Conservation (phyloP, 2,113 vertebrate genomes). For the Centropus bengalensis region DNA sequence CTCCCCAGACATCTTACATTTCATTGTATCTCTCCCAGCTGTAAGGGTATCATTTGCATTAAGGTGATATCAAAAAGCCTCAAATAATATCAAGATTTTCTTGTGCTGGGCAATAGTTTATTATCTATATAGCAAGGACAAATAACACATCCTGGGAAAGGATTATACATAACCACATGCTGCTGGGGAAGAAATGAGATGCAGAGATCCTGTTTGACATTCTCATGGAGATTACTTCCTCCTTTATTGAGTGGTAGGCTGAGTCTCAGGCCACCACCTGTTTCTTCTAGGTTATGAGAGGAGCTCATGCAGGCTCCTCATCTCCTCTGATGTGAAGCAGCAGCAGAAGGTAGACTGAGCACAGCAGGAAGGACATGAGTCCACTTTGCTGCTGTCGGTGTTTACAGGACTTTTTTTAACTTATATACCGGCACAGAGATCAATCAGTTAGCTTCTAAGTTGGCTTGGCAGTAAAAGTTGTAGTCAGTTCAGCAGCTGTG, state of each 20-base stretch:
- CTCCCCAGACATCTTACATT: conserved; percentile 7
- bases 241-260: not conserved
- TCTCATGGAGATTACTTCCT: conserved; percentile 21
- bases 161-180: conserved; percentile 23
- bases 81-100: conserved; percentile 13
- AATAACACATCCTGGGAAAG: conserved; percentile 19
- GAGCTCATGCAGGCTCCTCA: not conserved
- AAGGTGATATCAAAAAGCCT: conserved; percentile 26
- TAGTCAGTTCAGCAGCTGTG: conserved; percentile 37
- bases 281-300: not conserved
- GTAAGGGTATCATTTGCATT: conserved; percentile 15
- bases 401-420: not conserved
- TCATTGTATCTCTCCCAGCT: not conserved
- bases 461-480: not conserved
- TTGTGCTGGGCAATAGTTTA: conserved; percentile 20
- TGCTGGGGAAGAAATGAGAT: conserved; percentile 31
- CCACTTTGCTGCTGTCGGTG: not conserved
- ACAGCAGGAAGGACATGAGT: not conserved
- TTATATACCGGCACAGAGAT: not conserved
- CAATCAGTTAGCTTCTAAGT: conserved; percentile 5
- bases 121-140: conserved; percentile 25
- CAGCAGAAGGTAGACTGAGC: not conserved
- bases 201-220: not conserved
- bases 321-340: not conserved
- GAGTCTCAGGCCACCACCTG: not conserved